Base-by-base conservation (phyloP, 2,113 vertebrate genomes). In the Cinclus mexicanus region DNA sequence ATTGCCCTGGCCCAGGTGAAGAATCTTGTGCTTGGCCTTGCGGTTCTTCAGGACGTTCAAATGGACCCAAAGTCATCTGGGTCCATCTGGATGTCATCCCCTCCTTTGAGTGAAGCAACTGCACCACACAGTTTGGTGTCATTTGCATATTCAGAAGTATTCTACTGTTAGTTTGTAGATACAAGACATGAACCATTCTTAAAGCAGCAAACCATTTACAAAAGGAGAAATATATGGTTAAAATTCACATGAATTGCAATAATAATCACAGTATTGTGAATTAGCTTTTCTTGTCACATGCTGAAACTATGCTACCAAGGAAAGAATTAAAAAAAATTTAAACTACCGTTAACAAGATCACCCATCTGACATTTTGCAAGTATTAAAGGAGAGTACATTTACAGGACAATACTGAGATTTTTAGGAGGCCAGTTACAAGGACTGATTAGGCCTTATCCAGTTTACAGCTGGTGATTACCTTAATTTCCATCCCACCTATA, bases 21-120 rank as follows among this genome's bases (percentile, higher is more conserved):
- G 26, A 64, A 74, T 35, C 21, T 69, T 65, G 37, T 1, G 0
- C 16, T 81, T 56, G 25, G 16, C 23, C 14, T 50, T 86, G 12
- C 21, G 56, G 23, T 9, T 44, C 42, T 67, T 74, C 17, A 31
- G 10, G 14, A n/a, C 3, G 11, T 74, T 81, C 26, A 21, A 37
- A n/a, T 17, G 14, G 7, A 22, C 6, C 42, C 22, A 92, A 41
- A 70, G 14, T 29, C 41, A 7, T 46, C 41, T 0, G 0, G 11
- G 14, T 56, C 14, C 8, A 23, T 46, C 41, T 61, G 64, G 21
- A 53, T 28, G 28, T 3, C 46, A 74, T 53, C 6, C 9, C 13
- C 69, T 83, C 33, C 39, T 41, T 55, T 59, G 14, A 46, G 35
- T 26, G 31, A 83, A 41, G 63, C 5, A 72, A 47, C 23, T 1